These are phyloP conservation scores for Drosophila rhopaloa DNA, from an alignment of 1,140 invertebrate species.

Conservation along the genomic window DNA sequence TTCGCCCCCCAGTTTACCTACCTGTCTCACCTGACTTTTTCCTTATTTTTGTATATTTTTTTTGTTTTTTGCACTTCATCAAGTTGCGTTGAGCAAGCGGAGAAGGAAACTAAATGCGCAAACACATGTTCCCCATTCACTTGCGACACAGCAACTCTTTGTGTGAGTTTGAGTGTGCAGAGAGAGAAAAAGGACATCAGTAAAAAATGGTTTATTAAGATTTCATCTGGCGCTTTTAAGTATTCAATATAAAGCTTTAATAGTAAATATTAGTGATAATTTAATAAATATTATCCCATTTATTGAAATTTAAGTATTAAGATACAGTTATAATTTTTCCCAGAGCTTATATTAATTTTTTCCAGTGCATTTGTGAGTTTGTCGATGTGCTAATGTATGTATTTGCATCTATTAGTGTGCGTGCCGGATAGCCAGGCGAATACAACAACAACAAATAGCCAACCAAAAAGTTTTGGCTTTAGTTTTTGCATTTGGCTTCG, in stretches of 20 bases:
- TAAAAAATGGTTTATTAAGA: neutral
- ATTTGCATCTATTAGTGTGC: conserved; percentile 70
- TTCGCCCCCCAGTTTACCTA: conserved; percentile 7
- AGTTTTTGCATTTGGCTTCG: conserved; percentile 54
- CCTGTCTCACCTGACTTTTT: conserved; percentile 8
- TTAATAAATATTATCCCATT: too few relatives aligned
- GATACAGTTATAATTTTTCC: too few relatives aligned
- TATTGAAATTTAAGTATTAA: too few relatives aligned
- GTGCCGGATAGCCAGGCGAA: conserved; percentile 34
- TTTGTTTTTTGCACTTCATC: conserved; percentile 66
- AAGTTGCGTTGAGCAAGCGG: conserved; percentile 54
- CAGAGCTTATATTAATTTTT: neutral
- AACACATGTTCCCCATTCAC: conserved; percentile 70
- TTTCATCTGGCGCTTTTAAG: too few relatives aligned
- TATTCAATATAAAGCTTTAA: neutral
- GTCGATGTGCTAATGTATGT: conserved; percentile 48
- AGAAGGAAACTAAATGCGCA: conserved; percentile 69
- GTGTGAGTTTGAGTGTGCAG: conserved; percentile 15
- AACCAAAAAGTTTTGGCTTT: conserved; percentile 70
- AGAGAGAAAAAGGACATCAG: neutral
- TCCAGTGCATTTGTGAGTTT: conserved; percentile 10
- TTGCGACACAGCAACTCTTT: conserved; percentile 30
- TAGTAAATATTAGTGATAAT: neutral
- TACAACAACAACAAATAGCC: conserved; percentile 47
- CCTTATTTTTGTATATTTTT: neutral